phyloP scores from a whole-genome alignment of 2,113 vertebrate genomes.

The Sarotherodon lohbergeri region DNA sequence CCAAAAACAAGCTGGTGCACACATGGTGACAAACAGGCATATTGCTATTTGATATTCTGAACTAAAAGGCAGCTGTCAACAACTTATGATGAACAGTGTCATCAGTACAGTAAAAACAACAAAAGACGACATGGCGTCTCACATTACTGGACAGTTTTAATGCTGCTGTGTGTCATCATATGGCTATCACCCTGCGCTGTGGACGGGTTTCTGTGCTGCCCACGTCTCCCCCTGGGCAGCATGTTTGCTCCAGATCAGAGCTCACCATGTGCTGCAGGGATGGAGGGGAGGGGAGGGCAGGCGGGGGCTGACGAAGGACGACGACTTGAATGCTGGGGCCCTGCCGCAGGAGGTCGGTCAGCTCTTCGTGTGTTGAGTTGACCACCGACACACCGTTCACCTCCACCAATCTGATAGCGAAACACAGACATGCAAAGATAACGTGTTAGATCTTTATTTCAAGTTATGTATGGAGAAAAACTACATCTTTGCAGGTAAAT shows the following conservation, averaged over 20 bases:
- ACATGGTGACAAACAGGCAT: background rate
- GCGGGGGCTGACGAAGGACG: conserved; percentile 52
- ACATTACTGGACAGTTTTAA: background rate
- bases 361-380: conserved; percentile 53
- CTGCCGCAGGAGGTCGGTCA: conserved; percentile 46
- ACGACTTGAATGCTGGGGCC: conserved; percentile 51
- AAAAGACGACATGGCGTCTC: background rate
- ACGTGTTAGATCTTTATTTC: background rate
- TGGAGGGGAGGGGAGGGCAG: background rate
- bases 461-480: background rate
- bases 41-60: background rate
- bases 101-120: background rate
- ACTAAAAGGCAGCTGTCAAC: background rate
- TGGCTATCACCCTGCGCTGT: conserved; percentile 45
- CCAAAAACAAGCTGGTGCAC: background rate
- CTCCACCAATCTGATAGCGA: conserved; percentile 57
- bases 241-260: background rate
- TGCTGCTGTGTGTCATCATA: conserved; percentile 21
- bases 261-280: background rate
- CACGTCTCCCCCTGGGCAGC: background rate
- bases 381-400: conserved; percentile 63
- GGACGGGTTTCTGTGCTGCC: conserved; percentile 30
- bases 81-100: background rate
- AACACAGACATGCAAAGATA: background rate
- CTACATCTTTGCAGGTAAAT: background rate